Conservation (phyloP, 2,113 vertebrate species). For the Dendropsophus ebraccatus region DNA sequence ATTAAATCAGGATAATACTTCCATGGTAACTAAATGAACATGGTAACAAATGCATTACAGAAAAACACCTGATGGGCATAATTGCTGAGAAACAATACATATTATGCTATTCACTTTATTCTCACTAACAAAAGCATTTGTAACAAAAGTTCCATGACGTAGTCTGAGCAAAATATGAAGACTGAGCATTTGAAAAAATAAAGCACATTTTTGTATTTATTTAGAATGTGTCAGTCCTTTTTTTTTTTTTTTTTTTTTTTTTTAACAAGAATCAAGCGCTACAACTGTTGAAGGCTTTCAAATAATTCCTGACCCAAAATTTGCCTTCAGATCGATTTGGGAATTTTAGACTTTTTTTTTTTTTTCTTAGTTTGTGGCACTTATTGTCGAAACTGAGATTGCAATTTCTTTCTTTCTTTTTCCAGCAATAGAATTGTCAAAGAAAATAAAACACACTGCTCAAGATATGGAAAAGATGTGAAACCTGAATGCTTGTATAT, state of each 20-base stretch:
- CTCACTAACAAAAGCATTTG: constrained; percentile 9
- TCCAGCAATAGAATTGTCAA: background rate
- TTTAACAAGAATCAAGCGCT: background rate
- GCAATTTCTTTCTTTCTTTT: background rate
- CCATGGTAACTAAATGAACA: constrained; percentile 39
- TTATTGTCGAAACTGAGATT: background rate
- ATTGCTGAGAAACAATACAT: constrained; percentile 37
- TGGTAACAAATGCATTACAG: background rate
- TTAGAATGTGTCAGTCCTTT: no score
- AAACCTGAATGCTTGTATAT: background rate
- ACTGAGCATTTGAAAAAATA: background rate
- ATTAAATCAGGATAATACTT: background rate
- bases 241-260: no score
- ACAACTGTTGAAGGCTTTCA: background rate
- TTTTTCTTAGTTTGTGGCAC: background rate
- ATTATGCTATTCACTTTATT: constrained; percentile 8
- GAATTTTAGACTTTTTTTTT: background rate
- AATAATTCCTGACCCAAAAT: background rate
- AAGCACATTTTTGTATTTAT: no score
- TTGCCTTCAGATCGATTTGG: background rate
- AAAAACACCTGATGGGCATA: constrained; percentile 37
- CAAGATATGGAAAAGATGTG: background rate
- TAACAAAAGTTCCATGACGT: background rate
- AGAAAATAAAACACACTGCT: background rate
- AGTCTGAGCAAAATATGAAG: background rate